These are phyloP conservation scores for Parapristionchus giblindavisi DNA, from an alignment of 2,888 invertebrate species.

Conservation along the genomic window DNA sequence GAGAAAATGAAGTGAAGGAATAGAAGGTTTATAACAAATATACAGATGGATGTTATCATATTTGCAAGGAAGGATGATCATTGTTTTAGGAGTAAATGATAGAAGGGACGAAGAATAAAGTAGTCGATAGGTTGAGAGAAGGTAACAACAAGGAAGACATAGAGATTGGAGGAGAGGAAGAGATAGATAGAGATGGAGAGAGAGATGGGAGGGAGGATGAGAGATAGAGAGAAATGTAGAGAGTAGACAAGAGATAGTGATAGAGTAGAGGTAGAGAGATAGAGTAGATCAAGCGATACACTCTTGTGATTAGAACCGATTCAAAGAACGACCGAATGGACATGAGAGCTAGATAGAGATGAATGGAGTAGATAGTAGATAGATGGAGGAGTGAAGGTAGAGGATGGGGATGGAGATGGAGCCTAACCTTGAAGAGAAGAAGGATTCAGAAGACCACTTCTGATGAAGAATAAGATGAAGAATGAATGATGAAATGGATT, in stretches of 20 bases:
- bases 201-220: constrained; percentile 11
- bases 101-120: background rate
- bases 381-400: background rate
- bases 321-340: constrained; percentile 13
- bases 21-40: background rate
- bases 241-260: constrained; percentile 17
- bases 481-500: constrained; percentile 18
- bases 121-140: constrained; percentile 29
- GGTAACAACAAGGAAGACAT: constrained; percentile 26
- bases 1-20: background rate
- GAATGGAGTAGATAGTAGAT: background rate
- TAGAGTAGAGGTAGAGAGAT: background rate
- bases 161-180: background rate
- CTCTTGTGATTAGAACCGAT: background rate
- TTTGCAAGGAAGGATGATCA: background rate
- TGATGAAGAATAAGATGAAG: background rate
- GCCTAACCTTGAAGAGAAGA: constrained; percentile 7
- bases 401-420: background rate
- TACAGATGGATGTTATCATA: too few relatives aligned
- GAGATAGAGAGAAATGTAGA: constrained; percentile 4
- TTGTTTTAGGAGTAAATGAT: background rate
- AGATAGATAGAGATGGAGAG: background rate
- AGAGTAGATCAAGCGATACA: constrained; percentile 1
- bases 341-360: background rate
- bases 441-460: constrained; percentile 27